Evolutionary conservation across 2,888 invertebrate genomes (phyloP).

Genomic region (Eristalis intricaria): DNA sequence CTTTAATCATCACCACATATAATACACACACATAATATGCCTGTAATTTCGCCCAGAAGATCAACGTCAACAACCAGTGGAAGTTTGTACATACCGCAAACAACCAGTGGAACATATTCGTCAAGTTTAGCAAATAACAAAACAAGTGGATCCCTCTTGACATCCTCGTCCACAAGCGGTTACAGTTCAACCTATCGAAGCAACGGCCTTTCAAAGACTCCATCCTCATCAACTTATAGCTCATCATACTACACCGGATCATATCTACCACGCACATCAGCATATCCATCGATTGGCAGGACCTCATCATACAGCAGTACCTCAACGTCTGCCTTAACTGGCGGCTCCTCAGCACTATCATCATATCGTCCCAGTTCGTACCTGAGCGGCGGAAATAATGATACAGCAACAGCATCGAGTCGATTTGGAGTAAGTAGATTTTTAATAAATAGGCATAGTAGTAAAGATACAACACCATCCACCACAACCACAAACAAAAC

Average conservation of each 20-base stretch:
- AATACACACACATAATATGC: slow-evolving; percentile 79
- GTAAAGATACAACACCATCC: slow-evolving; percentile 69
- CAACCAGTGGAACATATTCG: slow-evolving; percentile 76
- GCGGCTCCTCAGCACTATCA: slow-evolving; percentile 76
- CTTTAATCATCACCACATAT: slow-evolving; percentile 23
- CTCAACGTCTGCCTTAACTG: slow-evolving; percentile 75
- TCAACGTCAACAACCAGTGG: slow-evolving; percentile 80
- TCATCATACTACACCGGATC: slow-evolving; percentile 74
- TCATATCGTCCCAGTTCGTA: slow-evolving; percentile 79
- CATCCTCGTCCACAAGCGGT: slow-evolving; percentile 74
- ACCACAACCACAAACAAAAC: slow-evolving; percentile 65
- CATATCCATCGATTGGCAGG: slow-evolving; percentile 73
- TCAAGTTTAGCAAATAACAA: slow-evolving; percentile 66
- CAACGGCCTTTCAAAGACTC: slow-evolving; percentile 71
- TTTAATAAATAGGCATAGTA: slow-evolving; percentile 51
- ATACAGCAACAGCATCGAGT: slow-evolving; percentile 79
- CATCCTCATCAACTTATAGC: slow-evolving; percentile 74
- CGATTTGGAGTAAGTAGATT: slow-evolving; percentile 81
- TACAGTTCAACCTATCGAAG: slow-evolving; percentile 76
- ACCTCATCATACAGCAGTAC: slow-evolving; percentile 73
- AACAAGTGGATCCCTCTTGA: slow-evolving; percentile 60
- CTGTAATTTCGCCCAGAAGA: slow-evolving; percentile 81
- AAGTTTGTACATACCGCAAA: slow-evolving; percentile 80
- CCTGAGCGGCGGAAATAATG: slow-evolving; percentile 78
- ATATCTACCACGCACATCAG: slow-evolving; percentile 77